Base-by-base conservation (phyloP, 2,797 vertebrate genomes). In the Semotilus atromaculatus region DNA sequence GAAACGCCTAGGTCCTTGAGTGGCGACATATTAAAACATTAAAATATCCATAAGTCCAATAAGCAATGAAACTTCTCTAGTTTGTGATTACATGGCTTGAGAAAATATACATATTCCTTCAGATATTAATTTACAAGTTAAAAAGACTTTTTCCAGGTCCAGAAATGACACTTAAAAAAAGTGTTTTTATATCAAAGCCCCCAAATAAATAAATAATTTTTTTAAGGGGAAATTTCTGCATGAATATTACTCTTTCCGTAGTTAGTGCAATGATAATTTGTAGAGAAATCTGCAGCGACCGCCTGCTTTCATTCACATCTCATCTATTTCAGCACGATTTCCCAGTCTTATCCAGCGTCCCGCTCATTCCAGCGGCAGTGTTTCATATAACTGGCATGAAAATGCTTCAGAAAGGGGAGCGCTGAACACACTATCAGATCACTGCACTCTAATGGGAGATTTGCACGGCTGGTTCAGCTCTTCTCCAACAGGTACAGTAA, bases 381-480 rank as follows among this genome's bases (percentile, higher is more conserved):
- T 89, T 90, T 80, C 86, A 64, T 73, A 71, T 58, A 72, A 86
- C 86, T 90, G 92, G 91, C 90, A 70, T 84, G 78, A 77, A 67
- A 75, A 72, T 29, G 74, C 82, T 71, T 86, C 36, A 79, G 75
- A 83, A 77, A 58, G 36, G 40, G 26, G 40, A 85, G 75, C 80
- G 89, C 89, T 87, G 90, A 91, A 90, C 87, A 84, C 3, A 88
- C 89, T 85, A 85, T 89, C 87, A 19, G 29, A 88, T 82, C 77
- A 80, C 83, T 85, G 87, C 86, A 70, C 78, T 93, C 76, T 94
- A 91, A 94, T 93, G 89, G 76, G 40, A 82, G 87, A 93, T 92
- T 91, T 92, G 86, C 90, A 89, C 60, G 74, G 90, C 90, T 92
- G 90, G 82, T 90, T 93, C 89, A 90, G 83, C 76, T 87, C 80